Evolutionary conservation across 2,888 invertebrate genomes (phyloP).

Genomic region (Diabrotica balteata): DNA sequence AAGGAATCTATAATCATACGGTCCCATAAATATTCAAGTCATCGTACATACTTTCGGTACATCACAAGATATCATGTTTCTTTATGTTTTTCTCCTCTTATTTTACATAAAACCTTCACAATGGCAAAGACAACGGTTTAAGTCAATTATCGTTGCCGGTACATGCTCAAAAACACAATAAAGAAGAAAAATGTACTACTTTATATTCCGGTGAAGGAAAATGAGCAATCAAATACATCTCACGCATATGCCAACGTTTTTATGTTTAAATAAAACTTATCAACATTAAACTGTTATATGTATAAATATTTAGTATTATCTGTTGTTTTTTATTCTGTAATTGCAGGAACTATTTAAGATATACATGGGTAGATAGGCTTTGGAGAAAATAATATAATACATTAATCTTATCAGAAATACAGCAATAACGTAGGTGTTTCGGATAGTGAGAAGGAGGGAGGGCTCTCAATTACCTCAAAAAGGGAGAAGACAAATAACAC

Average conservation of each 20-base stretch:
- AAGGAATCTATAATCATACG: slow-evolving; percentile 13
- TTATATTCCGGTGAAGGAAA: slow-evolving; percentile 10
- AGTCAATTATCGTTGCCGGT: slow-evolving; percentile 3
- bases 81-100: neutral
- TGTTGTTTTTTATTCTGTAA: no score
- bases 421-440: no score
- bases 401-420: no score
- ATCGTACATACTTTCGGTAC: slow-evolving; percentile 15
- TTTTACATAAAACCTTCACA: slow-evolving; percentile 10
- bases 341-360: no score
- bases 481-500: no score
- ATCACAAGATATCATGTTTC: slow-evolving; percentile 6
- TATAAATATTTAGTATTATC: no score
- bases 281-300: no score
- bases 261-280: no score
- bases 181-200: slow-evolving; percentile 4
- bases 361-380: no score
- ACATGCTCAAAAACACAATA: slow-evolving; percentile 11
- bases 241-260: neutral
- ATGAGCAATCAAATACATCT: slow-evolving; percentile 8
- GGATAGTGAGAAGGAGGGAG: no score
- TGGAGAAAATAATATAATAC: no score
- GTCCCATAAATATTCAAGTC: slow-evolving; percentile 20
- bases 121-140: slow-evolving; percentile 15
- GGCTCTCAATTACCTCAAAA: no score